Evolutionary conservation across 2,113 vertebrate genomes (phyloP).

Genomic region (Anoura caudifer): DNA sequence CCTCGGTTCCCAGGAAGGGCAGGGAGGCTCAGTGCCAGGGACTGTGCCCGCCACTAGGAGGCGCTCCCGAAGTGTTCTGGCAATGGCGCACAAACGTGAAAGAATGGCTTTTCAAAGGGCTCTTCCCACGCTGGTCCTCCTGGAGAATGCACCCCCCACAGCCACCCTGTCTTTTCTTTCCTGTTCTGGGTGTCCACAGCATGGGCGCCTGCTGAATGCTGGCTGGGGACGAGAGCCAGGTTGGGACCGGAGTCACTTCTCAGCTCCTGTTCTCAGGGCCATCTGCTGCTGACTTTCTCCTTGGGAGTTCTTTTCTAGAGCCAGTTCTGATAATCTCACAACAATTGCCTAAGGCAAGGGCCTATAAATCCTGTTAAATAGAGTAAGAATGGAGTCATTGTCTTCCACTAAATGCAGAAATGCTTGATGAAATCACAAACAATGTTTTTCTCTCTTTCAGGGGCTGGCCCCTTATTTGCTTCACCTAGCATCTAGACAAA

Average conservation of each 20-base stretch:
- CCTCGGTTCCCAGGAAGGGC: not conserved
- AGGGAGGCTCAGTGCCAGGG: not conserved
- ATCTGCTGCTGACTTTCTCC: not conserved
- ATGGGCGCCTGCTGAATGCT: not conserved
- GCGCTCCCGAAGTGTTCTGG: not conserved
- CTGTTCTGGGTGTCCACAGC: not conserved
- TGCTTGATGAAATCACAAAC: not conserved
- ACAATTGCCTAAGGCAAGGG: not conserved
- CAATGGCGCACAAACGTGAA: accelerated
- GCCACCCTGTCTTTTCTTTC: not conserved
- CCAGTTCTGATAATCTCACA: not conserved
- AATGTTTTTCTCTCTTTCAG: not conserved
- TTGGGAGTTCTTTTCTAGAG: not conserved
- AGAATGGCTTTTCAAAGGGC: not conserved
- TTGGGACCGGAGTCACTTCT: not conserved
- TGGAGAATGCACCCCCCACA: not conserved
- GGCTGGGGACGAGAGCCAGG: not conserved
- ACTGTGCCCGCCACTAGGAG: not conserved
- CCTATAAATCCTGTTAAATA: not conserved
- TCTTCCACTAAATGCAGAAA: not conserved
- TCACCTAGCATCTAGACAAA: not conserved
- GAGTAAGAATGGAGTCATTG: not conserved
- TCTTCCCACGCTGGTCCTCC: not conserved
- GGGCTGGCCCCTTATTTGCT: not conserved
- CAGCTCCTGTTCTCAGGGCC: not conserved